phyloP scores from a whole-genome alignment of 2,888 invertebrate genomes.

The Nomada fabriciana region DNA sequence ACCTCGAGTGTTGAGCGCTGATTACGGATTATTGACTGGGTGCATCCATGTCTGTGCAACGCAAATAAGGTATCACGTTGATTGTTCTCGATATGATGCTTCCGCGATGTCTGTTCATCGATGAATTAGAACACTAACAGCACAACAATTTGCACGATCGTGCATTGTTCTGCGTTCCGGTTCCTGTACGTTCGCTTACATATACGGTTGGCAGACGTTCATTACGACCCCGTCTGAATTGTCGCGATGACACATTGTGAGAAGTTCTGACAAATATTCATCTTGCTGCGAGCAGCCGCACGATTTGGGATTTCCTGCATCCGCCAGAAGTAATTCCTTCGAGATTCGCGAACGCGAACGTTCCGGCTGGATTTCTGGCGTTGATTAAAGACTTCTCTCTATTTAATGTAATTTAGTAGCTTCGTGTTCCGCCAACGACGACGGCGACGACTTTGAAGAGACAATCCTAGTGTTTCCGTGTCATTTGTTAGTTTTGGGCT shows the following conservation, averaged over 20 bases:
- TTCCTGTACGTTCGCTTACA: conserved; percentile 25
- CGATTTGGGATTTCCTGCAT: conserved; percentile 42
- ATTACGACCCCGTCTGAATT: conserved; percentile 68
- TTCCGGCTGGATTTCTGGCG: conserved; percentile 37
- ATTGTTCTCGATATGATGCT: neutral
- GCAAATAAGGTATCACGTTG: conserved; percentile 17
- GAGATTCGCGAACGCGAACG: conserved; percentile 40
- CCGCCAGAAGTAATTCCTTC: conserved; percentile 40
- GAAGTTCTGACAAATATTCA: conserved; percentile 73
- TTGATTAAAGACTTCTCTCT: conserved; percentile 56
- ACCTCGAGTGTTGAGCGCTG: neutral
- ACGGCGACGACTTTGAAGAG: conserved; percentile 30
- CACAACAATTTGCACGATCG: conserved; percentile 51
- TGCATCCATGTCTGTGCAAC: neutral
- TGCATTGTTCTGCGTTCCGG: conserved; percentile 48
- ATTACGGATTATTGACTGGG: conserved; percentile 21
- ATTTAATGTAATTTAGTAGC: conserved; percentile 55
- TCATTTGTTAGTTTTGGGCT: conserved; percentile 25
- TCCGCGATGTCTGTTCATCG: neutral
- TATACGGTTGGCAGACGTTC: conserved; percentile 51
- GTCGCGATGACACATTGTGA: conserved; percentile 71
- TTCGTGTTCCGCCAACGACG: conserved; percentile 19
- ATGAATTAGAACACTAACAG: conserved; percentile 36
- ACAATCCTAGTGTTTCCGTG: neutral
- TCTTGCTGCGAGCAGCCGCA: conserved; percentile 39